These are phyloP conservation scores for Bombyx mori DNA, from an alignment of 1,140 invertebrate species.

Conservation along the genomic window DNA sequence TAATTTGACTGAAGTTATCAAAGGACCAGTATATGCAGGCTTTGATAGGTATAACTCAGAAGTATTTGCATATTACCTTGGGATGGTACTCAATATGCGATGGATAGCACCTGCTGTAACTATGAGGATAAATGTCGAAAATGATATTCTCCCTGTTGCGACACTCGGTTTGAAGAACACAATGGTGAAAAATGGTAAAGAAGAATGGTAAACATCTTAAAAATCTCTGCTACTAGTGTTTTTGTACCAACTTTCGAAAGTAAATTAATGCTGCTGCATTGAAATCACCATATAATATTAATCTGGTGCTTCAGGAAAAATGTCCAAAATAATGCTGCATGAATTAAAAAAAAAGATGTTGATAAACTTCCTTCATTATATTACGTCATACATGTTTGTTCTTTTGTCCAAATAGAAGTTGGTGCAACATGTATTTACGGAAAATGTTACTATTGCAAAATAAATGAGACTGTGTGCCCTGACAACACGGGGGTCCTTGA, in stretches of 20 bases:
- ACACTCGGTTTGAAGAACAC: conserved; percentile 77
- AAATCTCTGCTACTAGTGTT: not conserved
- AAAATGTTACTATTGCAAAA: conserved; percentile 89
- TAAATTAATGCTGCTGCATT: not conserved
- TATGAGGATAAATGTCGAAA: conserved; percentile 80
- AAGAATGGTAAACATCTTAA: no score
- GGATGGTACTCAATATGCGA: conserved; percentile 82
- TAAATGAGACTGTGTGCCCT: conserved; percentile 86
- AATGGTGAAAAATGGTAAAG: conserved; percentile 59
- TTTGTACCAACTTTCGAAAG: not conserved
- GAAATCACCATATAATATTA: not conserved
- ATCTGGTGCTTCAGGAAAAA: not conserved
- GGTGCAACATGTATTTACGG: conserved; percentile 86
- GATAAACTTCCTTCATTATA: not conserved
- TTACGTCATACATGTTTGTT: no score
- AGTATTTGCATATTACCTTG: conserved; percentile 94
- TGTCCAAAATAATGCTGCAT: not conserved
- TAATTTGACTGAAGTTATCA: conserved; percentile 79
- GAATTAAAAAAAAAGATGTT: not conserved
- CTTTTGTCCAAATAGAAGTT: conserved; percentile 34
- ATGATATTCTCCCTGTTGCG: conserved; percentile 82
- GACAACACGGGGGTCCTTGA: conserved; percentile 78
- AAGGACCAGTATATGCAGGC: conserved; percentile 87
- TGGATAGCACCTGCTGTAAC: conserved; percentile 86
- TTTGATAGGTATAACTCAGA: conserved; percentile 95